These are phyloP conservation scores for Diorhabda carinulata DNA, from an alignment of 1,140 invertebrate species.

Conservation along the genomic window DNA sequence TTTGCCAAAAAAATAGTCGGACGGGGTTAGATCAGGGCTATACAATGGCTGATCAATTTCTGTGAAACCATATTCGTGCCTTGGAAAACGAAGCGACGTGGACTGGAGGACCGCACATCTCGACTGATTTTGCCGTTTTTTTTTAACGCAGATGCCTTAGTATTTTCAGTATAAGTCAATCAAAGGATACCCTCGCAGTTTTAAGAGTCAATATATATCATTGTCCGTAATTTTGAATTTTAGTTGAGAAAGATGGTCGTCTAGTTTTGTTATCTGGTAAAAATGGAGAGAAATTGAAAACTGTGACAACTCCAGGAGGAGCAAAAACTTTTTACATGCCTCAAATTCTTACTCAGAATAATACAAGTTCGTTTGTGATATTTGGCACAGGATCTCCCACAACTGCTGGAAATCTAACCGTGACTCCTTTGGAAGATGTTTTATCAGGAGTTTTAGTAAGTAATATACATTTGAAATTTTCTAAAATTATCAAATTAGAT, in stretches of 20 bases:
- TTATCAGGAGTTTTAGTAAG: slow-evolving; percentile 35
- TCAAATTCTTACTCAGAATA: slow-evolving; percentile 55
- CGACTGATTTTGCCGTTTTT: too few species aligned
- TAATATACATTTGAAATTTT: neutral
- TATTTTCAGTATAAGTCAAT: too few species aligned
- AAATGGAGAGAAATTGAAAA: slow-evolving; percentile 61
- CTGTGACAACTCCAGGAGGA: slow-evolving; percentile 60
- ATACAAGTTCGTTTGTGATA: slow-evolving; percentile 55
- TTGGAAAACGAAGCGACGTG: too few species aligned
- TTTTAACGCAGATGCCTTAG: too few species aligned
- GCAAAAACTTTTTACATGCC: slow-evolving; percentile 73
- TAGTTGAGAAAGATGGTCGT: slow-evolving; percentile 50
- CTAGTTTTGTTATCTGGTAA: slow-evolving; percentile 69
- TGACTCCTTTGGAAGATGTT: slow-evolving; percentile 31
- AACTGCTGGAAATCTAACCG: slow-evolving; percentile 61
- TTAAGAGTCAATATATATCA: too few species aligned
- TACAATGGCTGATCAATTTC: too few species aligned
- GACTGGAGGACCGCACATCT: too few species aligned
- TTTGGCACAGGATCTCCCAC: slow-evolving; percentile 74
- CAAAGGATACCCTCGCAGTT: too few species aligned
- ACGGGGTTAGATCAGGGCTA: too few species aligned
- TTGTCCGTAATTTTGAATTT: neutral
- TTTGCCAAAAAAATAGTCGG: too few species aligned
- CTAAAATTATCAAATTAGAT: slow-evolving; percentile 1
- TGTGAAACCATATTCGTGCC: too few species aligned